Conservation (phyloP, 2,797 vertebrate species). For the Alectoris magna region DNA sequence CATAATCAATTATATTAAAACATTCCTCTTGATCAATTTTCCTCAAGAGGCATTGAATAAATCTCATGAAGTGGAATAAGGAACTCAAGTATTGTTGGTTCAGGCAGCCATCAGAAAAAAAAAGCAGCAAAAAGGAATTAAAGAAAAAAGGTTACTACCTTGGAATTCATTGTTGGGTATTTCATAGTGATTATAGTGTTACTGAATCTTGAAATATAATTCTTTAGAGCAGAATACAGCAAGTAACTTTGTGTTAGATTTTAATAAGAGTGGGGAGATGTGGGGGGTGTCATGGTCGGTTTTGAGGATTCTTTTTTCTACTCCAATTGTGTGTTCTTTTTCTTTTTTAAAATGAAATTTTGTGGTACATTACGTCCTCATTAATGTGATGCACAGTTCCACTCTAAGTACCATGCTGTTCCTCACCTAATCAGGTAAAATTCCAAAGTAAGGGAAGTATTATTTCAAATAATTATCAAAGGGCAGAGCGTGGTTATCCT, state of each 20-base stretch:
- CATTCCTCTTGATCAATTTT: background rate
- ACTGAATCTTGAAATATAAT: background rate
- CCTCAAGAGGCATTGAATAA: background rate
- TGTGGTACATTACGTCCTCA: background rate
- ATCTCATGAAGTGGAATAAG: background rate
- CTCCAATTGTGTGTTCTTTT: background rate
- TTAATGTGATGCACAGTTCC: background rate
- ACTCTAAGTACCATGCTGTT: background rate
- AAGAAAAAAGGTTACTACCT: background rate
- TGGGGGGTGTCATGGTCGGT: fast-evolving
- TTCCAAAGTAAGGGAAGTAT: background rate
- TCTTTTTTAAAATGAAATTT: background rate
- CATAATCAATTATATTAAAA: background rate
- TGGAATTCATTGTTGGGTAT: background rate
- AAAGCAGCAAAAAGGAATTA: background rate
- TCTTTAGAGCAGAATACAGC: background rate
- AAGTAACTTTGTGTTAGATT: background rate
- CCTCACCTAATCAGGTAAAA: background rate
- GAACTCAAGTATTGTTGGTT: fast-evolving
- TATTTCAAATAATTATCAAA: background rate
- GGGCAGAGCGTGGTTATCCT: background rate
- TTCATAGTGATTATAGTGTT: background rate
- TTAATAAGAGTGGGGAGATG: background rate
- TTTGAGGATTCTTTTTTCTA: background rate
- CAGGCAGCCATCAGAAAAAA: background rate